Percentiles rank a stretch among this genome's conserved stretches.
These are phyloP conservation scores for Teleiodes luculella DNA, from an alignment of 2,888 invertebrate species.

Conservation along the genomic window DNA sequence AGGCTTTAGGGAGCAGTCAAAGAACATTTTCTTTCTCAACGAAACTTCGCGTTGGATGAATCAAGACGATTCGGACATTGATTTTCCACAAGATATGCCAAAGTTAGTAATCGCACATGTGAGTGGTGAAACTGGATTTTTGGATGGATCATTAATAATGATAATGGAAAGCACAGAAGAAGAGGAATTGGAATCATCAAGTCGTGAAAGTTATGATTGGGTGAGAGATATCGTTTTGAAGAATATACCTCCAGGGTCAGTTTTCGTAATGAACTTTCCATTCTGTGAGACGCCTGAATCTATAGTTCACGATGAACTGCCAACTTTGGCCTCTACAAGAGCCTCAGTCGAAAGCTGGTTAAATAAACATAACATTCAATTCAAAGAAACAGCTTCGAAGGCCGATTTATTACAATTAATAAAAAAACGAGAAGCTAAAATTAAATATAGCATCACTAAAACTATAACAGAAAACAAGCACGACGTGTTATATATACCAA, in stretches of 20 bases:
- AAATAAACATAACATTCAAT: slow-evolving; percentile 6
- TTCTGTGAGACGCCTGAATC: background rate
- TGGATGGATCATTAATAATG: slow-evolving; percentile 3
- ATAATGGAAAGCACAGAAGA: background rate
- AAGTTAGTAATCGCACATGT: slow-evolving; percentile 2
- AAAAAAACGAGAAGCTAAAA: background rate
- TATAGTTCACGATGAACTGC: background rate
- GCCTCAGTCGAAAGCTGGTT: slow-evolving; percentile 11
- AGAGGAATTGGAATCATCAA: background rate
- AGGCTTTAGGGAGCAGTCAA: slow-evolving; percentile 2
- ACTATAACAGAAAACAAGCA: slow-evolving; percentile 8
- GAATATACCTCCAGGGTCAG: slow-evolving; percentile 4
- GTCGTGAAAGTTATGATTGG: slow-evolving; percentile 12
- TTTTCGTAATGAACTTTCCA: slow-evolving; percentile 12
- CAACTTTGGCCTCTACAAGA: background rate
- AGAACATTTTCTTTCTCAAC: slow-evolving; percentile 12
- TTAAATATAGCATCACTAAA: background rate
- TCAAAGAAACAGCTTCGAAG: slow-evolving; percentile 13
- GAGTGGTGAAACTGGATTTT: slow-evolving; percentile 2
- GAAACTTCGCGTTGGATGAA: slow-evolving; percentile 8
- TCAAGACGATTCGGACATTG: background rate
- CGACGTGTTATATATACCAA: slow-evolving; percentile 10
- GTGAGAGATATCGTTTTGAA: slow-evolving; percentile 7
- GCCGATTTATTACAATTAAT: background rate
- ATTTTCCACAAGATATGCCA: background rate